Evolutionary conservation across 2,113 vertebrate species (phyloP), one percentile per base, ranked within the genome.

Genomic region (Salvelinus fontinalis): DNA sequence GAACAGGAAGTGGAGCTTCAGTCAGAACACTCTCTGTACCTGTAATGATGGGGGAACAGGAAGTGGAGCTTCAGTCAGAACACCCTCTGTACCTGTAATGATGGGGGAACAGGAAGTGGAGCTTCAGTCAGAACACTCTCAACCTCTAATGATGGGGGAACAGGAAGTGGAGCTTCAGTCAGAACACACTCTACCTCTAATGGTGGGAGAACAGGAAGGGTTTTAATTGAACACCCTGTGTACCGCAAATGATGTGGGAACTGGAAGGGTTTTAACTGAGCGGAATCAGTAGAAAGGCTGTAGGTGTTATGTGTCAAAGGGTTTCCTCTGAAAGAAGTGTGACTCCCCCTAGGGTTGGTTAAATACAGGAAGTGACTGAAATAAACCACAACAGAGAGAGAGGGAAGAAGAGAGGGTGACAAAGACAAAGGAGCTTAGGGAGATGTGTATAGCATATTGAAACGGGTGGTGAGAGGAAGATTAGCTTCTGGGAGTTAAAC

Each of bases 211-310:
- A 34, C 34, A 34, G 34, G 34, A 34, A 80, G 81, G 74, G 22
- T 20, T 57, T 57, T 57, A 57, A 3, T 68, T 11, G 39, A 13
- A 29, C 65, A 27, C 16, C 68, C 85, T 71, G 76, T 26, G 67
- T 48, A 74, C 70, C 66, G 3, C 39, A 20, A 67, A 20, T 31
- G 13, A 67, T 27, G 27, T 14, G 5, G 65, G 26, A 67, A 29
- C 65, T 74, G 70, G 60, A 83, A 80, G 81, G 74, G 26, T 78
- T 83, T 76, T 49, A 76, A 70, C 84, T 87, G 79, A 75, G 83
- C 77, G 75, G 80, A 83, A 76, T 62, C 73, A 78, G 79, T 72
- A 66, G 83, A 87, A 83, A 77, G 39, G 76, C 78, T 77, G 69
- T 73, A 83, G 86, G 86, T 82, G 76, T 49, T 60, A 60, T 75